Conservation (phyloP, 2,797 vertebrate genomes). For the Chaetodon trifasciatus region DNA sequence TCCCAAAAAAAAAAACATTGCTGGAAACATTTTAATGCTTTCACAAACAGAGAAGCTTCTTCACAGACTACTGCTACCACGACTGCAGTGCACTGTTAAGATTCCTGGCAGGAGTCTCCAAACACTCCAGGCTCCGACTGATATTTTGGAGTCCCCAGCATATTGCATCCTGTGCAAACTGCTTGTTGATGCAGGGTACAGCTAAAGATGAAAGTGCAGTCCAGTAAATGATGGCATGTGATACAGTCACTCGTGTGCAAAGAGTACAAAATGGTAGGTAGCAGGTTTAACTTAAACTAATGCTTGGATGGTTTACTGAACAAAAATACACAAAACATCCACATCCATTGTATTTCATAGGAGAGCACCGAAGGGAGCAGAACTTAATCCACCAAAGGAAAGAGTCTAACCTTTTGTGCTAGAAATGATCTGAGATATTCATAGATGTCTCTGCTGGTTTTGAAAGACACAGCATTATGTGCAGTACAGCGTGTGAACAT, state of each 20-base stretch:
- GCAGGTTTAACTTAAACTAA: background rate
- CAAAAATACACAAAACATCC: background rate
- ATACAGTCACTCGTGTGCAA: background rate
- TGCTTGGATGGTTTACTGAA: background rate
- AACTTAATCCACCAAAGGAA: background rate
- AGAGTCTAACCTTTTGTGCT: background rate
- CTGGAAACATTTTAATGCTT: background rate
- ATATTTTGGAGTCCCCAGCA: slow-evolving; percentile 9
- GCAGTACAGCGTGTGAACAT: background rate
- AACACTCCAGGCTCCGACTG: background rate
- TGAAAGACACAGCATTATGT: background rate
- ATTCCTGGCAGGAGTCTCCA: slow-evolving; percentile 11
- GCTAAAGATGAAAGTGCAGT: background rate
- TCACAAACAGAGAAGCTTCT: background rate
- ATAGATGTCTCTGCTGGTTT: background rate
- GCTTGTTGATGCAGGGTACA: background rate
- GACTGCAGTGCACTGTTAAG: background rate
- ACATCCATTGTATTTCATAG: background rate
- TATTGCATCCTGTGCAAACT: slow-evolving; percentile 1
- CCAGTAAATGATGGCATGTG: slow-evolving; percentile 2
- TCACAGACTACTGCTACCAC: background rate
- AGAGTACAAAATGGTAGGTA: background rate
- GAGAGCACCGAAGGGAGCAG: background rate
- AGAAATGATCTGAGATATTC: background rate
- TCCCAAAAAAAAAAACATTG: background rate